Evolutionary conservation across 2,113 vertebrate species (phyloP), one percentile per base, ranked within the genome.

Genomic region (Larimichthys crocea): DNA sequence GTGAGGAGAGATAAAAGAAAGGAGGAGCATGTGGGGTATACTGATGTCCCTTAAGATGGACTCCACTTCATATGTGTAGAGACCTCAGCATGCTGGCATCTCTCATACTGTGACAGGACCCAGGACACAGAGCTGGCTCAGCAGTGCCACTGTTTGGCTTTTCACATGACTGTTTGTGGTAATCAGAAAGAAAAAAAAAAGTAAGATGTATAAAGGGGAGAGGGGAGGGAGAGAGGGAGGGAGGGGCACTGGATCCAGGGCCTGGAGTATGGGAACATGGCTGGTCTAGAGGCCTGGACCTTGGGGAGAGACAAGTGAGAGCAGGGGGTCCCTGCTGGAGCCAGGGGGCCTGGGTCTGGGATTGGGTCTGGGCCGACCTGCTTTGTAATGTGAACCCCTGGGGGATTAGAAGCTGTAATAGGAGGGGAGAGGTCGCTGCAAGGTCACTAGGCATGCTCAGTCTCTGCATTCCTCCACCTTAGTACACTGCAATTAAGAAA

Each of bases 351-450:
- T 86, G 82, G 91, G 81, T 86, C 80, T 90, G 90, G 85, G 89
- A 86, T 80, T 90, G 87, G 89, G 88, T 92, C 89, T 91, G 87
- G 86, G 81, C 83, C 88, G 79, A 84, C 85, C 84, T 89, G 93
- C 94, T 95, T 94, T 94, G 94, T 95, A 95, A 95, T 93, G 88
- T 94, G 95, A 95, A 95, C 93, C 95, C 92, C 94, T 85, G 92
- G 94, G 93, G 94, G 92, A 94, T 95, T 95, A 95, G 92, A 89
- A 92, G 92, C 84, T 91, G 92, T 91, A 90, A 92, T 93, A 93
- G 86, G 93, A 94, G 89, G 94, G 92, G 87, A 94, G 94, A 95
- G 93, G 94, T 96, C 93, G 89, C 87, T 11, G 85, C 91, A 91
- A 90, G 83, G 90, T 96, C 96, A 95, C 77, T 90, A 85, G 92